Conservation (phyloP, 2,888 invertebrate genomes). For the Patella ulyssiponensis region DNA sequence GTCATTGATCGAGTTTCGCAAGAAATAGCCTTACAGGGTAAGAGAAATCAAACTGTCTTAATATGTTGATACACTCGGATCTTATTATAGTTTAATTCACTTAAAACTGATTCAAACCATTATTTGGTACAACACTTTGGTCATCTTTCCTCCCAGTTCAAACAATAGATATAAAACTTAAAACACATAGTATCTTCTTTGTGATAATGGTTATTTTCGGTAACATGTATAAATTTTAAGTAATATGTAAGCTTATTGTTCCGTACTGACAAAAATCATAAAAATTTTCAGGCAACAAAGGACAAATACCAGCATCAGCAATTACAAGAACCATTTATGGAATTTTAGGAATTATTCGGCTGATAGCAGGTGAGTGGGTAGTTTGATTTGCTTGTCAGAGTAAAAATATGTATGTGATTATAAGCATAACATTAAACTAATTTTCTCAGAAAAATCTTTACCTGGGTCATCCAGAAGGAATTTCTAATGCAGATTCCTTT, state of each 20-base stretch:
- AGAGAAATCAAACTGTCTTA: conserved; percentile 15
- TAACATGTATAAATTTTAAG: too few species aligned
- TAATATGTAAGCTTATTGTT: too few species aligned
- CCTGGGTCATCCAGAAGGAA: too few species aligned
- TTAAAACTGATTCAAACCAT: too few species aligned
- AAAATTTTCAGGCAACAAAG: conserved; percentile 74
- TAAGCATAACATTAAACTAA: neutral
- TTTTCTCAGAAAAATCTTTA: neutral
- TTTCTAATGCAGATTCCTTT: too few species aligned
- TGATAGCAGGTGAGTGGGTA: conserved; percentile 77
- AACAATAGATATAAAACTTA: too few species aligned
- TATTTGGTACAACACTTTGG: too few species aligned
- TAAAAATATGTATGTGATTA: neutral
- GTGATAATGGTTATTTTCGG: neutral
- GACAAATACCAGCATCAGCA: conserved; percentile 79
- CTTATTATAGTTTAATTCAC: too few species aligned
- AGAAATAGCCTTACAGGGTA: conserved; percentile 80
- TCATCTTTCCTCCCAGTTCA: too few species aligned
- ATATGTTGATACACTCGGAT: too few species aligned
- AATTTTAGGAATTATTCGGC: conserved; percentile 86
- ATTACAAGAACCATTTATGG: conserved; percentile 83
- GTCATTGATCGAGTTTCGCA: conserved; percentile 88
- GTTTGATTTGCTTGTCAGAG: neutral
- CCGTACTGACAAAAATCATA: neutral
- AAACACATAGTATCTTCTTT: too few species aligned